These are phyloP conservation scores for Thunnus thynnus DNA, from an alignment of 2,113 vertebrate genomes.

Conservation along the genomic window DNA sequence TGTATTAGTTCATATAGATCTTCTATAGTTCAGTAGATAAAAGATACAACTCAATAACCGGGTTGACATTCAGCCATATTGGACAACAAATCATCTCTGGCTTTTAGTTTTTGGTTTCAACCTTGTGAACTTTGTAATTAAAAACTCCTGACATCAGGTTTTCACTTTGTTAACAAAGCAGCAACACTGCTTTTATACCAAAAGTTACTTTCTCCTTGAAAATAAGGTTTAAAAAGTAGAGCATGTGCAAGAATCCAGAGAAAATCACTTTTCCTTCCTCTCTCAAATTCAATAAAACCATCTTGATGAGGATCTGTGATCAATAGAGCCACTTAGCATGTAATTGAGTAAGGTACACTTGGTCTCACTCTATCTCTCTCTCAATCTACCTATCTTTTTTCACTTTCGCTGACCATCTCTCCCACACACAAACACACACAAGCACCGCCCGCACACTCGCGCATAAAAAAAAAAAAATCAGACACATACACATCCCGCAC, in stretches of 20 bases:
- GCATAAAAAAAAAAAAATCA: conserved; percentile 1
- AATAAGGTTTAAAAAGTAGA: not conserved
- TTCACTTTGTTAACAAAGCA: not conserved
- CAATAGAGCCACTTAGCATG: conserved; percentile 62
- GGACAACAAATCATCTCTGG: too few species aligned
- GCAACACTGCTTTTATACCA: not conserved
- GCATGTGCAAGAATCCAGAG: not conserved
- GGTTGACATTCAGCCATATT: too few species aligned
- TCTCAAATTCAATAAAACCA: conserved; percentile 48
- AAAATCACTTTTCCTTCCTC: not conserved
- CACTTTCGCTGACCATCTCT: conserved; percentile 5
- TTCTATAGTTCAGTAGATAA: not conserved
- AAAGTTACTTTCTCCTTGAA: not conserved
- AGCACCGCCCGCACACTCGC: conserved; percentile 9
- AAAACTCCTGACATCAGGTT: not conserved
- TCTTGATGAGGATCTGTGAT: conserved; percentile 60
- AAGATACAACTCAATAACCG: not conserved
- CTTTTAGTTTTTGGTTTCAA: not conserved
- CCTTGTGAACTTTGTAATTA: not conserved
- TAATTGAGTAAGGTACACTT: conserved; percentile 49
- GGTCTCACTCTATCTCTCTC: conserved; percentile 6
- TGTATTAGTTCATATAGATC: not conserved
- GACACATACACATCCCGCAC: conserved; percentile 31
- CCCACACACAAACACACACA: conserved; percentile 8
- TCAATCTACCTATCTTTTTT: conserved; percentile 1